Base-by-base conservation (phyloP, 2,113 vertebrate species). In the Oncorhynchus keta region DNA sequence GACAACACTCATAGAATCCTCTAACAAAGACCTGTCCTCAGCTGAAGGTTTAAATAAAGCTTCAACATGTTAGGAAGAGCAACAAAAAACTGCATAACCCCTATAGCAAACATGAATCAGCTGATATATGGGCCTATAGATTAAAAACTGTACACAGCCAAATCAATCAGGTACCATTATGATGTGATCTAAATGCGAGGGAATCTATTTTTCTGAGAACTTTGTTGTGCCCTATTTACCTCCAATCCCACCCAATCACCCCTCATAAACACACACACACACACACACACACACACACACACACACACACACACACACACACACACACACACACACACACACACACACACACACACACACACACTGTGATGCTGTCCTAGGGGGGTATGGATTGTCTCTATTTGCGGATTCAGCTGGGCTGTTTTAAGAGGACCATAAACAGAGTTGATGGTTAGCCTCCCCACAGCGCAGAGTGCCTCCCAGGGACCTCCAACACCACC, bases 351-450 rank as follows among this genome's bases (percentile, higher is more conserved):
- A 62, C 71, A 57, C 73, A 71, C 30, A 72, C 69, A 76, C 68
- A 77, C 72, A 67, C 69, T 30, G 48, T 39, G 7, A 67, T 81
- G 70, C 64, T 12, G 7, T 59, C 68, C 65, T 67, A 73, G 74
- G 74, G 66, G 57, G 76, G 79, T 68, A 30, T 75, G 57, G 76
- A 71, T 39, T 64, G 57, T 35, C 82, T 86, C 86, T 91, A 91
- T 92, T 92, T 89, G 87, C 59, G 79, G 88, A 89, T 72, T 88
- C 86, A 91, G 87, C 87, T 88, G 87, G 78, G 81, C 86, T 74
- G 73, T 90, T 92, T 92, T 89, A 89, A 76, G 86, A 89, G 83
- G 75, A 78, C 88, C 75, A 84, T 91, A 90, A 93, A 89, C 81
- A 79, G 72, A 70, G 66, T 68, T 32, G 28, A 35, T 28, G 28